Base-by-base conservation (phyloP, 2,888 invertebrate species). In the Apodemia mormo region DNA sequence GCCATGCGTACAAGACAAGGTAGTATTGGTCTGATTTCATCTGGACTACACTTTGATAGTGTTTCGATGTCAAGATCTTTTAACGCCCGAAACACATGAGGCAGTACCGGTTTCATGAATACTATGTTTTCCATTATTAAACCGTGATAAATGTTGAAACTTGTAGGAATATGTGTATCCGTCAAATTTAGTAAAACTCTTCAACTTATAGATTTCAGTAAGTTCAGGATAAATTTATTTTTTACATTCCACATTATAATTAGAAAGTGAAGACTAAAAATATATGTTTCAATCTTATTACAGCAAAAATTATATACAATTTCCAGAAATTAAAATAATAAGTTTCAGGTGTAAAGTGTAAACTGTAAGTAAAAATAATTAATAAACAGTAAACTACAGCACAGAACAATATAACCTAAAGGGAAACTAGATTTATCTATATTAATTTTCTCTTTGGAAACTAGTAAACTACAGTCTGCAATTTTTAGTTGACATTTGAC, bases 1-100 rank as follows among this genome's bases (percentile, higher is more conserved):
- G 98, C 98, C 97, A 99, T 98, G 68, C 99, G 95, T 54, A 98
- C 97, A 68, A 99, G 94, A 84, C 98, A 98, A 68, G 99, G 98
- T 80, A 99, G 92, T 70, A 99, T 96, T 1, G 98, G 98, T 40
- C 98, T 94, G 73, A 99, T 96, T 90, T 98, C 97, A 72, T 95
- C 94, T 72, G 96, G 95, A 1, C 95, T 93, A 81, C 97, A 96
- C 81, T 95, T 94, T 70, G 96, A 94, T 52, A 98, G 90, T 72
- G 95, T 95, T 61, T 94, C 94, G 70, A 98, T 96, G 83, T 98
- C 96, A 58, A 98, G 94, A 87, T 96, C 96, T 90, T 97, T 97
- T 79, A 98, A 95, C 1, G 97, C 97, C 79, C 95, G 94, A 81
- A 96, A 97, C 1, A 97, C 95, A 77, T 95, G 94, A 40, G 96